phyloP scores from a whole-genome alignment of 2,888 invertebrate genomes.

The Oligia strigilis region DNA sequence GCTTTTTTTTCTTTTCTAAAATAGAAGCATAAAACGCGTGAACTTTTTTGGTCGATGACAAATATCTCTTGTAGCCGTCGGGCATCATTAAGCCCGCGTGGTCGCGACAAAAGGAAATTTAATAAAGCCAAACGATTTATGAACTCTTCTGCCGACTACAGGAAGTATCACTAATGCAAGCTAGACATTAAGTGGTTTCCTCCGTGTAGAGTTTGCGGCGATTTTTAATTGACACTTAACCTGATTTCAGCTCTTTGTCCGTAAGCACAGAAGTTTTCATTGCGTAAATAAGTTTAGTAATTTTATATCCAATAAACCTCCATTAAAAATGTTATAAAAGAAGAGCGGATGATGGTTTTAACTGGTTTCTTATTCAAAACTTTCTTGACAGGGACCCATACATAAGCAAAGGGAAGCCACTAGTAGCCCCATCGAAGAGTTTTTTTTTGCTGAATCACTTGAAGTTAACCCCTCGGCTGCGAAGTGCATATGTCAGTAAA shows the following conservation, averaged over 20 bases:
- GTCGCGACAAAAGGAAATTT: slow-evolving; percentile 76
- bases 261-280: slow-evolving; percentile 16
- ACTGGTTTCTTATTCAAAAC: slow-evolving; percentile 25
- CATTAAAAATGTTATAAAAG: slow-evolving; percentile 1
- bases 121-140: slow-evolving; percentile 79
- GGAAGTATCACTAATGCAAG: slow-evolving; percentile 74
- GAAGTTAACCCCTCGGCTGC: slow-evolving; percentile 68
- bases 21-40: slow-evolving; percentile 72
- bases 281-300: slow-evolving; percentile 12
- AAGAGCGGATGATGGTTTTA: slow-evolving; percentile 12
- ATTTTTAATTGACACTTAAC: slow-evolving; percentile 68
- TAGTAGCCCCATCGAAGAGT: slow-evolving; percentile 45
- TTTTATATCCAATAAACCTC: slow-evolving; percentile 8
- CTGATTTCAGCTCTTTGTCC: slow-evolving; percentile 57
- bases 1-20: slow-evolving; percentile 69
- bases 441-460: slow-evolving; percentile 71
- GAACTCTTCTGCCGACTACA: slow-evolving; percentile 66
- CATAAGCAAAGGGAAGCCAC: slow-evolving; percentile 56
- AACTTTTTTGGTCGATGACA: slow-evolving; percentile 75
- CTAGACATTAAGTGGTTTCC: slow-evolving; percentile 71
- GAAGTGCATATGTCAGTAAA: slow-evolving; percentile 68
- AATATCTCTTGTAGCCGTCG: slow-evolving; percentile 71
- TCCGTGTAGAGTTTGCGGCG: slow-evolving; percentile 57
- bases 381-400: slow-evolving; percentile 33
- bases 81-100: slow-evolving; percentile 76